Base-by-base conservation (phyloP, 1,140 invertebrate species). In the Contarinia nasturtii region DNA sequence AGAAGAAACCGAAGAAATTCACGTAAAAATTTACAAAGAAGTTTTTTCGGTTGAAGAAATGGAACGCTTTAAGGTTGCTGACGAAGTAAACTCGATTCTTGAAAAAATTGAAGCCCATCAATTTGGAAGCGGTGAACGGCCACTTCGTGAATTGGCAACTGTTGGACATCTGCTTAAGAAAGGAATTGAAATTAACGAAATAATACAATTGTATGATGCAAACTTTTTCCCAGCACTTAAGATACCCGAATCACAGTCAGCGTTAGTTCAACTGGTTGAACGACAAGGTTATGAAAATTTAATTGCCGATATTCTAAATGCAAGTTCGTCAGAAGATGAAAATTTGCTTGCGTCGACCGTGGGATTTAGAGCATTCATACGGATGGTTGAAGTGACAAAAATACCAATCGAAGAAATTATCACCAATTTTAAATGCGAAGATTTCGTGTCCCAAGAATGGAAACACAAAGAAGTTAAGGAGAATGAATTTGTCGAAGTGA, bases 341-440 rank as follows among this genome's bases (percentile, higher is more conserved):
- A 77, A 76, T 44, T 65, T 76, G 15, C 68, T 83, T 33, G 81
- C 79, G 14, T 73, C 80, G 1, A 83, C 80, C 47, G 78, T 82
- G 46, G 84, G 83, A 8, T 86, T 87, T 59, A 74, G 76, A 53
- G 83, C 85, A 7, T 84, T 87, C 55, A 79, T 87, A 66, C 77
- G 75, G 55, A 86, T 88, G 82, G 75, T 87, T 8, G 80, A 86
- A 56, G 64, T 80, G 41, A 76, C 82, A 54, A 75, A 85, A 58
- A 76, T 78, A 14, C 79, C 79, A 2, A 80, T 89, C 20, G 82
- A 87, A 62, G 83, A 86, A 65, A 77, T 87, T 19, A 81, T 87
- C 49, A 76, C 79, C 11, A 76, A 85, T 48, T 81, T 86, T 56
- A 74, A 73, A 46, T 80, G 82, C 12, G 79, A 86, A 66, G 85